Base-by-base conservation (phyloP, 2,113 vertebrate species). In the Otis tarda region DNA sequence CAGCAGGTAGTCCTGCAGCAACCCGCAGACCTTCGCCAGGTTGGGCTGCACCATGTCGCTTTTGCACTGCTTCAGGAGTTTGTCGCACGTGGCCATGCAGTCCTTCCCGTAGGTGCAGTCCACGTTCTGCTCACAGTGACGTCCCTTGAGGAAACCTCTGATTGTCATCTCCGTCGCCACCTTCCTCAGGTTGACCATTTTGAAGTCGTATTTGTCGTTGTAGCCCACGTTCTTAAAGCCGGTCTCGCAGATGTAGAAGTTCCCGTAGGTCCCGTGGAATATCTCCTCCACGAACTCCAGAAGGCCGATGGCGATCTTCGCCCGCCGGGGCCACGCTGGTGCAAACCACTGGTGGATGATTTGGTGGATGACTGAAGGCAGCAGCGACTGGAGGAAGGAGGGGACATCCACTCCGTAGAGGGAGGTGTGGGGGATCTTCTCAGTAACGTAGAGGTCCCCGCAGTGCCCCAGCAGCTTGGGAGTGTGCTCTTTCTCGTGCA, bases 261-360 rank as follows among this genome's bases (percentile, higher is more conserved):
- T 99, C 18, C 99, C 99, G 0, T 99, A 99, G 49, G 99, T 96
- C 2, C 99, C 99, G 0, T 99, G 99, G 97, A 99, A 99, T 13
- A 99, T 99, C 91, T 99, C 99, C 87, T 99, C 99, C 95, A 99
- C 98, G 0, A 99, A 99, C 93, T 99, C 99, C 97, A 99, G 97
- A 23, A 99, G 98, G 39, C 99, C 99, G 1, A 99, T 98, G 97
- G 99, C 98, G 5, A 99, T 98, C 86, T 99, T 99, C 9, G 99
- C 99, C 12, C 99, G 96, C 45, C 98, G 98, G 4, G 99, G 99
- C 99, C 99, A 99, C 1, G 99, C 98, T 0, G 99, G 99, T 0
- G 99, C 99, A 0, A 99, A 98, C 99, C 99, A 99, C 96, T 98
- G 99, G 97, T 99, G 99, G 70, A 99, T 53, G 49, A 98, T 73